phyloP scores from a whole-genome alignment of 2,797 vertebrate genomes.

The Leptodactylus fallax region DNA sequence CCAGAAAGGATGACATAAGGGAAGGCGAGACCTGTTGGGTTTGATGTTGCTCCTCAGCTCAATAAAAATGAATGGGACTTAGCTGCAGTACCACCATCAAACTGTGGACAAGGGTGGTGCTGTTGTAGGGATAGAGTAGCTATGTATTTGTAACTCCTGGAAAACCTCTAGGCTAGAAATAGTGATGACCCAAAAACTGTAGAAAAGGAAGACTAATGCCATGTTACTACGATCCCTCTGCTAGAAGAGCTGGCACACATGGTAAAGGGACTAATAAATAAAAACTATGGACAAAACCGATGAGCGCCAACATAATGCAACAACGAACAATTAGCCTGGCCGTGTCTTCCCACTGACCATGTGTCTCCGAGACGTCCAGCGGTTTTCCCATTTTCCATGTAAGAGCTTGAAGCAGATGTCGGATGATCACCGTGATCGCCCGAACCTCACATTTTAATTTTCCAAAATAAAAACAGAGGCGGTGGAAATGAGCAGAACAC shows the following conservation, averaged over 20 bases:
- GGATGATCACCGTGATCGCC: not conserved
- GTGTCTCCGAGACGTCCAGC: not conserved
- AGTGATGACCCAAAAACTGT: no score
- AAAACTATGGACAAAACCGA: not conserved
- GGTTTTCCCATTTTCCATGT: constrained; percentile 1
- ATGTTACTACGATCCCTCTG: no score
- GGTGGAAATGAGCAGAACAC: constrained; percentile 35
- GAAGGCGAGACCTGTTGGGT: no score
- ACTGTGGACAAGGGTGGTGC: no score
- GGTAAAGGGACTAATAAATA: not conserved
- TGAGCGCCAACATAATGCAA: not conserved
- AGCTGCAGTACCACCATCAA: no score
- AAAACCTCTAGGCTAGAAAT: not conserved
- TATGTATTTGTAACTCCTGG: no score
- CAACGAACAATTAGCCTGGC: not conserved
- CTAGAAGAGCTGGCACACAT: not conserved
- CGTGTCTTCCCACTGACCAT: not conserved
- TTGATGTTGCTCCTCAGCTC: no score
- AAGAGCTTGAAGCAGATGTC: constrained; percentile 34
- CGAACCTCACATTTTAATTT: constrained; percentile 45
- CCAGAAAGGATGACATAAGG: no score
- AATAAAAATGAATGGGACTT: no score
- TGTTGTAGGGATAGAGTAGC: no score
- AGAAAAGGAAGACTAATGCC: no score
- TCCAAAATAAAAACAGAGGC: constrained; percentile 54